Base-by-base conservation (phyloP, 2,113 vertebrate genomes). In the Andinoacara biseriatus region DNA sequence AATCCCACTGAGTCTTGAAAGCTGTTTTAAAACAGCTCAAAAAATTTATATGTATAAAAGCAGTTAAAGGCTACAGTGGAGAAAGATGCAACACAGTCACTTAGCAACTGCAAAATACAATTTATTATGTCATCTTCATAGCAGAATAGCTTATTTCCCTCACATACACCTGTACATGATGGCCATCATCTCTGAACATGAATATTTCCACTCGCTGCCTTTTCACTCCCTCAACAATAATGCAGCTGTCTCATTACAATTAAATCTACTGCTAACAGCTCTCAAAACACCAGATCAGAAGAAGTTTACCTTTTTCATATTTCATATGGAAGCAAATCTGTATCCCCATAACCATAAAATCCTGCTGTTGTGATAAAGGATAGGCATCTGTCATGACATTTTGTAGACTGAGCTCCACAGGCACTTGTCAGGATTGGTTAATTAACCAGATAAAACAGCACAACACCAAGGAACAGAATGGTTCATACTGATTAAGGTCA, bases 11-110 rank as follows among this genome's bases (percentile, higher is more conserved):
- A 69, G 43, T 52, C 2, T 1, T 7, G 29, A 20, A 69, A 69
- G 43, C 17, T 69, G 65, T 69, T 69, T 69, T 69, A 69, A 17
- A 49, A 69, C 24, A 69, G 65, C 65, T 49, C 26, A 69, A 35
- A n/a, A 67, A 20, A 69, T 29, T 6, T 20, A 20, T 49, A 5
- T 29, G 29, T 69, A 24, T 13, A 29, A 49, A 49, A 69, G 65
- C 24, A 52, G 43, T 52, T 69, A 69, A 69, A 49, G 11, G 63
- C 40, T 29, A 52, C 43, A 2, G 18, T 52, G 17, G 43, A 20
- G 24, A 29, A 24, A 69, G 24, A 69, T 29, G 65, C 65, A 49
- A 69, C 8, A 69, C 2, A 7, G 17, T 69, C 43, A 29, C 43
- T 46, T 46, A 46, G 10, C 10, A 40, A 40, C 43, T 46, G 43